A percentile compares a stretch with the other conserved stretches of the same genome.
Conservation (phyloP, 2,888 invertebrate species). For the Polydrusus cervinus region DNA sequence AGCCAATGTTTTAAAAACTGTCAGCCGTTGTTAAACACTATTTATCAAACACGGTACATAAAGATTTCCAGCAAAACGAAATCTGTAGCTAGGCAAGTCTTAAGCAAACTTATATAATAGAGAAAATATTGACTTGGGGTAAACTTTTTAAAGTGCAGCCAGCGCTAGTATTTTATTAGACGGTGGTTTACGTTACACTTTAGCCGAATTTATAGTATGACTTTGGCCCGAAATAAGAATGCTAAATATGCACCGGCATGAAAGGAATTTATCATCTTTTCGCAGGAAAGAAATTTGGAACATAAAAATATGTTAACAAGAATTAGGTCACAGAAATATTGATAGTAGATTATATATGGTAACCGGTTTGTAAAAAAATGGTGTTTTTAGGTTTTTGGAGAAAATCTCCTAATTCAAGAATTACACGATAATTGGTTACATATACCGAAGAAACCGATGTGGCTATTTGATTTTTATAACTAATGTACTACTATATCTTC, state of each 20-base stretch:
- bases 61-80: conserved; percentile 37
- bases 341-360: neutral
- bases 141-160: conserved; percentile 39
- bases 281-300: neutral
- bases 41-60: conserved; percentile 44
- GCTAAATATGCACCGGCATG: conserved; percentile 22
- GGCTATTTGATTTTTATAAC: no score
- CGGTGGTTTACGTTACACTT: conserved; percentile 22
- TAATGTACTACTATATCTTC: no score
- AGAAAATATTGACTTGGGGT: conserved; percentile 49
- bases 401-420: no score
- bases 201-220: conserved; percentile 24
- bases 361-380: neutral
- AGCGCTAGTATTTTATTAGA: conserved; percentile 41
- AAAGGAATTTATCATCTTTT: conserved; percentile 14
- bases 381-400: neutral
- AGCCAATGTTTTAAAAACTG: neutral
- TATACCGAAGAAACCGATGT: no score
- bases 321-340: conserved; percentile 1
- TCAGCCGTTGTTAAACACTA: conserved; percentile 32
- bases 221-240: conserved; percentile 1
- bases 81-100: conserved; percentile 39
- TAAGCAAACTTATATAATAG: conserved; percentile 48
- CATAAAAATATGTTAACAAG: neutral
- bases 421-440: no score